A percentile compares a stretch with the other conserved stretches of the same genome.
These are phyloP conservation scores for Meloe dianella DNA, from an alignment of 2,888 invertebrate genomes.

Conservation along the genomic window DNA sequence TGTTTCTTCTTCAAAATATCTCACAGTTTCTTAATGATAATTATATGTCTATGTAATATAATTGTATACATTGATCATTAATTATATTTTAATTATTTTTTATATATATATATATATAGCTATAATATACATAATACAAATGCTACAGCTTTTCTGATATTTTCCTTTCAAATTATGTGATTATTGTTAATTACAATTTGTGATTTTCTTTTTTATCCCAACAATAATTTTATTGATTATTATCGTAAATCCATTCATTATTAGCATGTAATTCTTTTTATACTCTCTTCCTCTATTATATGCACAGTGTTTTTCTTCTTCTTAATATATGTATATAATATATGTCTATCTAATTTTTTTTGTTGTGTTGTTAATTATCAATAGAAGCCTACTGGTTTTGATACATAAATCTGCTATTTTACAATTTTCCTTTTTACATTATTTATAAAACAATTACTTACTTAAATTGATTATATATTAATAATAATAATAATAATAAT, in stretches of 20 bases:
- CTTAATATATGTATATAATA: not conserved
- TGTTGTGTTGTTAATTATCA: conserved; percentile 8
- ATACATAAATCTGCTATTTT: conserved; percentile 29
- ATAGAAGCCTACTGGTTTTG: conserved; percentile 27
- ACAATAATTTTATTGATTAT: too few relatives aligned
- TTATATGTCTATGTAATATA: conserved; percentile 21
- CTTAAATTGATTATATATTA: too few relatives aligned
- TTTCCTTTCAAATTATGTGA: too few relatives aligned
- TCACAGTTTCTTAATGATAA: conserved; percentile 19
- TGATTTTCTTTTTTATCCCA: too few relatives aligned
- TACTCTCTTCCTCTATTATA: too few relatives aligned
- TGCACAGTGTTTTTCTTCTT: not conserved
- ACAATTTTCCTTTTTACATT: conserved; percentile 24
- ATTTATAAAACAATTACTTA: too few relatives aligned
- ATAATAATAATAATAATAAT: too few relatives aligned
- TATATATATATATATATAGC: conserved; percentile 15
- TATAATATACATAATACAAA: conserved; percentile 30
- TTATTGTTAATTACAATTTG: too few relatives aligned
- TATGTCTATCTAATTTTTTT: conserved; percentile 13
- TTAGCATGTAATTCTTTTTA: too few relatives aligned
- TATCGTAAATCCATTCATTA: too few relatives aligned
- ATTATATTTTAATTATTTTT: conserved; percentile 16
- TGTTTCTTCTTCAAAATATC: not conserved
- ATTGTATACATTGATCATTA: conserved; percentile 38
- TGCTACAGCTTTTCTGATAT: conserved; percentile 14